A percentile compares a stretch with the other conserved stretches of the same genome.
These are phyloP conservation scores for Synodontis membranacea DNA, from an alignment of 2,113 vertebrate species.

Conservation along the genomic window DNA sequence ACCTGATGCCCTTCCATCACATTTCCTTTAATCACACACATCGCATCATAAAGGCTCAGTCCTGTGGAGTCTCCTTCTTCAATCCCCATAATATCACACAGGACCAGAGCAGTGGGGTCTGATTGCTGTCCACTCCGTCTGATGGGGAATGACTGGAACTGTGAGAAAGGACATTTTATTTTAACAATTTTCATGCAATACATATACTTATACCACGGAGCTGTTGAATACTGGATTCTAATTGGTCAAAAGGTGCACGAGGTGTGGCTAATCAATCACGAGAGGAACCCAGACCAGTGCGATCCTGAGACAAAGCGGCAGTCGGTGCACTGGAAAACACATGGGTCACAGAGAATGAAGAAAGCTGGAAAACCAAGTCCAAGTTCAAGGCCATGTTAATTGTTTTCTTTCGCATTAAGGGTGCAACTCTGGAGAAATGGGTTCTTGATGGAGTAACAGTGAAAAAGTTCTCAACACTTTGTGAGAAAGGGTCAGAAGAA, in stretches of 20 bases:
- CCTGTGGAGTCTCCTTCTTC: conserved; percentile 57
- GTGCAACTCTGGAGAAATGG: too few relatives aligned
- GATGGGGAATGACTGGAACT: conserved; percentile 70
- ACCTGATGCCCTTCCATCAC: conserved; percentile 71
- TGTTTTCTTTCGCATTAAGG: too few relatives aligned
- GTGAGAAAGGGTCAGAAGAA: too few relatives aligned
- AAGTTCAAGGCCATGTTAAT: too few relatives aligned
- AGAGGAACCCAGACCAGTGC: too few relatives aligned
- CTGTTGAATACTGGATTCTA: background rate
- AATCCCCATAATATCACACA: conserved; percentile 70
- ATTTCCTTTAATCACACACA: conserved; percentile 69
- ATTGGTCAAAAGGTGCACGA: background rate
- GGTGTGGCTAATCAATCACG: too few relatives aligned
- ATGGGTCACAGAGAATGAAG: too few relatives aligned
- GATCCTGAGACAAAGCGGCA: too few relatives aligned
- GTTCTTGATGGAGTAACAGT: too few relatives aligned
- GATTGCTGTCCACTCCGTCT: background rate
- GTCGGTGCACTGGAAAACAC: too few relatives aligned
- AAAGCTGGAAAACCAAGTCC: too few relatives aligned
- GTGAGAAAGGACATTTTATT: background rate
- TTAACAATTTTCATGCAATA: background rate
- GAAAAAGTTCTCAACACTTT: too few relatives aligned
- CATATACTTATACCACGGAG: background rate
- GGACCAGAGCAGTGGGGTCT: conserved; percentile 49
- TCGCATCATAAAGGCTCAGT: conserved; percentile 66